A percentile compares a stretch with the other conserved stretches of the same genome.
phyloP scores from a whole-genome alignment of 1,140 invertebrate genomes.

The Drosophila guanche region DNA sequence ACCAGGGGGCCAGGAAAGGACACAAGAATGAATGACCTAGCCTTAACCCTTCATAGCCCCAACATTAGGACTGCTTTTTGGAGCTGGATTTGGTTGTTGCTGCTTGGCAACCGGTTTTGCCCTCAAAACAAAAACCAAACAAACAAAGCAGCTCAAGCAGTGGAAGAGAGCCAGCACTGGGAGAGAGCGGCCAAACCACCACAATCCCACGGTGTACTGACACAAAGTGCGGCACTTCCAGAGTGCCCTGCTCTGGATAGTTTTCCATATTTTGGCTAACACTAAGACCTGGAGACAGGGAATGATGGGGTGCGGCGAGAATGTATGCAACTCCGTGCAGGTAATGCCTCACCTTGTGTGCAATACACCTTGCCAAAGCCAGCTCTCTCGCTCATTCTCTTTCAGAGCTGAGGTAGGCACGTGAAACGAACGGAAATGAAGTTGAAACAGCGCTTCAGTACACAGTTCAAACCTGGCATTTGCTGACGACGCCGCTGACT shows the following conservation, averaged over 20 bases:
- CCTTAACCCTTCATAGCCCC: background rate
- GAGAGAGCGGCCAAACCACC: background rate
- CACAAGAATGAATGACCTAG: background rate
- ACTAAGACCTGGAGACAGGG: too few relatives aligned
- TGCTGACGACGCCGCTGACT: conserved; percentile 70
- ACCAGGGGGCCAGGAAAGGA: conserved; percentile 34
- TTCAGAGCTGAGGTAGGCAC: conserved; percentile 7
- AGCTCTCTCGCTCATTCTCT: background rate
- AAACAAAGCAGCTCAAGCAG: background rate
- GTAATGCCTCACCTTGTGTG: too few relatives aligned
- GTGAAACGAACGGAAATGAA: conserved; percentile 74
- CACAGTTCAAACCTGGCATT: conserved; percentile 79
- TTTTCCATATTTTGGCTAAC: too few relatives aligned
- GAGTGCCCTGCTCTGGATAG: too few relatives aligned
- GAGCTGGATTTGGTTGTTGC: conserved; percentile 1
- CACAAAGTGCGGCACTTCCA: too few relatives aligned
- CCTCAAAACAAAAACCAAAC: conserved; percentile 7
- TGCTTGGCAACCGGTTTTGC: conserved; percentile 35
- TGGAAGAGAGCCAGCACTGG: conserved; percentile 13
- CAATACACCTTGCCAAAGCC: too few relatives aligned
- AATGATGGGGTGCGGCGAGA: too few relatives aligned
- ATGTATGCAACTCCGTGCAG: too few relatives aligned
- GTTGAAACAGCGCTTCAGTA: conserved; percentile 69
- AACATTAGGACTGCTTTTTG: conserved; percentile 18
- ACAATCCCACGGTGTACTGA: too few relatives aligned